A percentile compares a stretch with the other conserved stretches of the same genome.
phyloP scores from a whole-genome alignment of 2,797 vertebrate genomes.

The Enteromius trimaculatus region DNA sequence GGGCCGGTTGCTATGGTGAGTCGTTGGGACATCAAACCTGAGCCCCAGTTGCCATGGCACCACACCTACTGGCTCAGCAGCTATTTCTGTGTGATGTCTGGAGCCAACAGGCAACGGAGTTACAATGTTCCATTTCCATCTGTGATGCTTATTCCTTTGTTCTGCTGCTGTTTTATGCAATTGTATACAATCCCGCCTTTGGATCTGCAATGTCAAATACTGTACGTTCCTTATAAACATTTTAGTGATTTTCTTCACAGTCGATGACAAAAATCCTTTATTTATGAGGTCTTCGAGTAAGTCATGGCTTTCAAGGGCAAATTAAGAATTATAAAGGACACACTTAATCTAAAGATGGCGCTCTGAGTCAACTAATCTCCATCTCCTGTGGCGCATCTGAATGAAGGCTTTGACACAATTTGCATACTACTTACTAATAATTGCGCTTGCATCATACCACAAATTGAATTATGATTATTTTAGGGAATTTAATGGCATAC shows the following conservation, averaged over 20 bases:
- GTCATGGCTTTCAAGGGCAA: constrained; percentile 51
- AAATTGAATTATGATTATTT: constrained; percentile 8
- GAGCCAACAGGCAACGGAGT: constrained; percentile 57
- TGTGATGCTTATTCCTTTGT: constrained; percentile 25
- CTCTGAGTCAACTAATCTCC: constrained; percentile 43
- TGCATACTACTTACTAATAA: constrained; percentile 26
- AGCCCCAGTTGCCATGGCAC: constrained; percentile 79
- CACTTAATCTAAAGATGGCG: constrained; percentile 54
- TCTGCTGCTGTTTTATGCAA: constrained; percentile 9
- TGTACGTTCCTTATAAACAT: neutral
- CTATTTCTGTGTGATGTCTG: constrained; percentile 61
- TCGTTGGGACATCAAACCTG: constrained; percentile 78
- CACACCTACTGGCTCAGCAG: constrained; percentile 66
- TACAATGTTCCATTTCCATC: constrained; percentile 54
- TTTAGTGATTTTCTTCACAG: neutral
- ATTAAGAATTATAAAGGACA: constrained; percentile 32
- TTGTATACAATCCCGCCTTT: neutral
- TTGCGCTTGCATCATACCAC: constrained; percentile 4
- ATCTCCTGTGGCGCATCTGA: constrained; percentile 1
- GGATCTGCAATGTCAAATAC: neutral
- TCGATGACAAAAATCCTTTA: neutral
- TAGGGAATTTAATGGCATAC: neutral
- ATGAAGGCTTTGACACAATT: constrained; percentile 3
- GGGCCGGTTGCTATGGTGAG: constrained; percentile 77
- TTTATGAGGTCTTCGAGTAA: constrained; percentile 20